Evolutionary conservation across 2,113 vertebrate species (phyloP).

Genomic region (Polypterus senegalus): DNA sequence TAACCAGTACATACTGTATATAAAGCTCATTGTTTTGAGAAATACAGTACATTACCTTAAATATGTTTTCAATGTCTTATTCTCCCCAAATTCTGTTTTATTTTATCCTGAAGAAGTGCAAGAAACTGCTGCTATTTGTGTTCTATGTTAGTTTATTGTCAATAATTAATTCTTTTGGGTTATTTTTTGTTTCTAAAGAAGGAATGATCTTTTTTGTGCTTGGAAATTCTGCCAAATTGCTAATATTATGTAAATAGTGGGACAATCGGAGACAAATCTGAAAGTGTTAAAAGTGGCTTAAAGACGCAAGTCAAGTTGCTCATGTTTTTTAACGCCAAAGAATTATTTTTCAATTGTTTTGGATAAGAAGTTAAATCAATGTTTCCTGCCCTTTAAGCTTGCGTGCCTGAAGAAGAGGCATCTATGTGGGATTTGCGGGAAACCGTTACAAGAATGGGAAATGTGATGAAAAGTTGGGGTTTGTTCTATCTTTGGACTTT

Average conservation of each 20-base stretch:
- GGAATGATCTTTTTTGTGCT: constrained; percentile 34
- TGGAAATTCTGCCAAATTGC: constrained; percentile 49
- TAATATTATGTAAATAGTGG: constrained; percentile 58
- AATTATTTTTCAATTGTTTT: constrained; percentile 36
- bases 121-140: constrained; percentile 60
- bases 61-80: constrained; percentile 35
- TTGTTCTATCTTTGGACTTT: no score
- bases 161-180: constrained; percentile 27
- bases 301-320: constrained; percentile 44
- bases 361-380: no score
- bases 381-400: no score
- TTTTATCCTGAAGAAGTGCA: constrained; percentile 34
- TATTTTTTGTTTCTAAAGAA: constrained; percentile 29
- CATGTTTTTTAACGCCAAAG: constrained; percentile 65
- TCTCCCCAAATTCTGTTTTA: constrained; percentile 29
- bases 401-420: no score
- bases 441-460: no score
- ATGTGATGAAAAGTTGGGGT: no score
- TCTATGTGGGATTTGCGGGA: no score
- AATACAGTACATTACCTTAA: constrained; percentile 32
- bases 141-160: constrained; percentile 50
- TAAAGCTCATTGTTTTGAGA: constrained; percentile 32
- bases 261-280: constrained; percentile 70
- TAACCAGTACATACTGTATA: constrained; percentile 23
- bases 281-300: constrained; percentile 46